Conservation (phyloP, 2,888 invertebrate genomes). For the Limenitis camilla region DNA sequence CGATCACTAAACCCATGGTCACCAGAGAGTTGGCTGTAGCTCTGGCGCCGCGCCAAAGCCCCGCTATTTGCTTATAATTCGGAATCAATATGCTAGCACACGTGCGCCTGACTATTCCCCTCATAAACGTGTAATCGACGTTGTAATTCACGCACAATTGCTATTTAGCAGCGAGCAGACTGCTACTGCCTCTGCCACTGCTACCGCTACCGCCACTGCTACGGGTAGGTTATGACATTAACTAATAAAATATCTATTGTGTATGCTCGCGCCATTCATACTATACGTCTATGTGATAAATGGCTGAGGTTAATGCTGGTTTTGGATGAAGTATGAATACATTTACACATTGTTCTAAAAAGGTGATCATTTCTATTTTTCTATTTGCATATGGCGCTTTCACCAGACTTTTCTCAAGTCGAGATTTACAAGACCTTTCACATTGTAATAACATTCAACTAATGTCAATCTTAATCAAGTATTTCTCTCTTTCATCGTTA, state of each 20-base stretch:
- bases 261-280: neutral
- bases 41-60: conserved; percentile 57
- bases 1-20: conserved; percentile 30
- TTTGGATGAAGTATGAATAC: neutral
- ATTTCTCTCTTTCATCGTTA: no score
- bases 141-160: conserved; percentile 51
- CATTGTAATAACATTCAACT: no score
- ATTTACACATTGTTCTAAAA: no score
- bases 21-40: conserved; percentile 44
- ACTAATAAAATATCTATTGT: conserved; percentile 27
- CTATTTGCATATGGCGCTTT: no score
- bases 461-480: no score
- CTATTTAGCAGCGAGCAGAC: conserved; percentile 27
- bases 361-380: no score
- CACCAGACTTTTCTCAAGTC: no score
- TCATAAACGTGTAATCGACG: conserved; percentile 46
- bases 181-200: neutral
- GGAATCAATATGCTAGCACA: conserved; percentile 69
- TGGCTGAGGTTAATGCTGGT: neutral
- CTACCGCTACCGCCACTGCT: conserved; percentile 1
- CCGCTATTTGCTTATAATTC: conserved; percentile 69
- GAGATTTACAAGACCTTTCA: no score
- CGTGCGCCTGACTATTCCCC: conserved; percentile 41
- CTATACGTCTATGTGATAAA: neutral
- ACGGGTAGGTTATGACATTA: conserved; percentile 21